phyloP scores from a whole-genome alignment of 35 echinoderm and acorn worm genomes.

The Acanthaster planci region DNA sequence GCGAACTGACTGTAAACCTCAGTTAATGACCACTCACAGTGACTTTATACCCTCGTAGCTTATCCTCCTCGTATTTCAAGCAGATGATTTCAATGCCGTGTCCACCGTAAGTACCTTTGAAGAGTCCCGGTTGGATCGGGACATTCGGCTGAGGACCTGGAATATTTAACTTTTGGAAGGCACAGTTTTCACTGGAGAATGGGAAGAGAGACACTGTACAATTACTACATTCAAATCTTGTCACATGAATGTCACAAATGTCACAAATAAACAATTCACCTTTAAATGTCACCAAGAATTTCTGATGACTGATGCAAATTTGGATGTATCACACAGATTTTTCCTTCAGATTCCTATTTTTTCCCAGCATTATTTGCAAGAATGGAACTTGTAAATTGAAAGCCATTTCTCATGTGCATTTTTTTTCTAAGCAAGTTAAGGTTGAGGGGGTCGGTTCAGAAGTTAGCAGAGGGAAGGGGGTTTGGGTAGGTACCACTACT shows the following conservation, averaged over 20 bases:
- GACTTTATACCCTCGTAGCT: conserved; percentile 80
- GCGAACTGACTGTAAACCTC: background rate
- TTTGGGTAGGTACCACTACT: background rate
- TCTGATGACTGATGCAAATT: too few relatives aligned
- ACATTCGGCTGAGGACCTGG: conserved; percentile 12
- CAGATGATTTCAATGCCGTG: conserved; percentile 85
- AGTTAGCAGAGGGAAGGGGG: too few relatives aligned
- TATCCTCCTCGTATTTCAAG: conserved; percentile 64
- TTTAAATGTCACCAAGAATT: too few relatives aligned
- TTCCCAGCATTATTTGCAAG: too few relatives aligned
- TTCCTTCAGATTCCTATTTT: too few relatives aligned
- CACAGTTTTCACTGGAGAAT: conserved; percentile 49
- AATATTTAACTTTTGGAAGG: conserved; percentile 52
- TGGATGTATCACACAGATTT: too few relatives aligned
- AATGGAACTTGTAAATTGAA: too few relatives aligned
- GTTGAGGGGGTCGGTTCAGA: too few relatives aligned
- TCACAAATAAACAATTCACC: too few relatives aligned
- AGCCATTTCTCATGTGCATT: too few relatives aligned
- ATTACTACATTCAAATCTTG: too few relatives aligned
- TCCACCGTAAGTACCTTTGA: conserved; percentile 92
- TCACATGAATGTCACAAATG: background rate
- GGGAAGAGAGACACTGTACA: background rate
- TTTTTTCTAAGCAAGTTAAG: too few relatives aligned
- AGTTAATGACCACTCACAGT: conserved; percentile 54
- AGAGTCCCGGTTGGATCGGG: conserved; percentile 81